Base-by-base conservation (phyloP, 2,888 invertebrate species). In the Nineta flava region DNA sequence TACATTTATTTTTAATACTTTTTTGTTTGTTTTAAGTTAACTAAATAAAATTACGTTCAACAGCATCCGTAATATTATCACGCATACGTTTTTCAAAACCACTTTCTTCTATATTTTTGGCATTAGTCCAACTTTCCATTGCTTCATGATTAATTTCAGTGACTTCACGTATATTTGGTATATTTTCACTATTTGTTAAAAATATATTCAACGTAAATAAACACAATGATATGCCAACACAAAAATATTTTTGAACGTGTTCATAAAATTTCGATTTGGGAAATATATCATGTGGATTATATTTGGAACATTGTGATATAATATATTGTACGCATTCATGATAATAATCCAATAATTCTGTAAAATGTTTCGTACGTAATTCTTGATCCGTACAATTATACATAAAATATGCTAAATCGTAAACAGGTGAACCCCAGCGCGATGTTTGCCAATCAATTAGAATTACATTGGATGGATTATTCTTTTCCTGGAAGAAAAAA, bases 331-430 rank as follows among this genome's bases (percentile, higher is more conserved):
- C 54, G 7, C 59, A 58, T 19, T 60, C 51, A 52, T 65, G 55
- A 53, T 67, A 66, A 13, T 59, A 52, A 21, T 57, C 50, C 7
- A 66, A 51, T 26, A 61, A 57, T 19, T 58, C 47, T 21, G 65
- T 58, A 6, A 59, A 57, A 26, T 62, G 53, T 41, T 58, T 53
- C 17, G 55, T 51, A 5, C 64, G 56, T 12, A 59, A 50, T 10
- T 59, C 55, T 45, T 59, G 59, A 4, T 57, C 54, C 7, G 59
- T 57, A 32, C 61, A 61, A 3, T 60, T 60, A 50, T 60, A 64
- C 7, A 66, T 54, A 53, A 60, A 57, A 52, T 66, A 65, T 3
- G 60, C 54, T 38, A 67, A 47, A 50, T 67, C 67, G 26, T 55
- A 52, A 4, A 58, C 61, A 1, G 61, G 61, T 1, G 60, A 57